A percentile compares a stretch with the other conserved stretches of the same genome.
phyloP scores from a whole-genome alignment of 2,888 invertebrate genomes.

The Brassicogethes aeneus region DNA sequence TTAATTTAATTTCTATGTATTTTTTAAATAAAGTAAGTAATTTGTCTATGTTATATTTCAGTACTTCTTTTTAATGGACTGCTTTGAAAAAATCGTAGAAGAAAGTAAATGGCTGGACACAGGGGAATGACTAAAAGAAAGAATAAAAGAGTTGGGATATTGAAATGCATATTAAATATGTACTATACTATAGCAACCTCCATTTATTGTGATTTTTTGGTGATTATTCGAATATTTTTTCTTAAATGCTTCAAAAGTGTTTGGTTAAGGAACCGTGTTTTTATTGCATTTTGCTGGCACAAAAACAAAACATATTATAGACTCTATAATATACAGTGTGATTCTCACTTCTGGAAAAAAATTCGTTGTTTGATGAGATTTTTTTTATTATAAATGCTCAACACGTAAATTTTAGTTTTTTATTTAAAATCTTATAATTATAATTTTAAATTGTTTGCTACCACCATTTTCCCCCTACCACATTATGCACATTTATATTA shows the following conservation, averaged over 20 bases:
- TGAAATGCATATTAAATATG: conserved; percentile 2
- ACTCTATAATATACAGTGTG: not conserved
- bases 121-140: conserved; percentile 54
- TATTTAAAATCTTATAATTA: too few relatives aligned
- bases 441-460: too few relatives aligned
- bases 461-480: too few relatives aligned
- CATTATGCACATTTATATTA: too few relatives aligned
- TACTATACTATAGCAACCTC: not conserved
- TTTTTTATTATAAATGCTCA: too few relatives aligned
- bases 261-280: too few relatives aligned
- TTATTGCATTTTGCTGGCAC: not conserved
- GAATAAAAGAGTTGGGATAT: not conserved
- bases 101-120: conserved; percentile 81
- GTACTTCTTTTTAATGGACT: conserved; percentile 86
- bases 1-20: not conserved
- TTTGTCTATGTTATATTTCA: too few relatives aligned
- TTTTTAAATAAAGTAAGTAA: not conserved
- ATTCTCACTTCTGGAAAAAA: too few relatives aligned
- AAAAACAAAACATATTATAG: not conserved
- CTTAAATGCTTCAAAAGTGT: not conserved
- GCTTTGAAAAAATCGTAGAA: conserved; percentile 92
- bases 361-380: too few relatives aligned
- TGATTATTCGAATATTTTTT: too few relatives aligned
- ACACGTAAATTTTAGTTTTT: too few relatives aligned
- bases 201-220: not conserved